Evolutionary conservation across 1,140 invertebrate species (phyloP), one percentile per base, ranked within the genome.

Genomic region (Hypothenemus hampei): DNA sequence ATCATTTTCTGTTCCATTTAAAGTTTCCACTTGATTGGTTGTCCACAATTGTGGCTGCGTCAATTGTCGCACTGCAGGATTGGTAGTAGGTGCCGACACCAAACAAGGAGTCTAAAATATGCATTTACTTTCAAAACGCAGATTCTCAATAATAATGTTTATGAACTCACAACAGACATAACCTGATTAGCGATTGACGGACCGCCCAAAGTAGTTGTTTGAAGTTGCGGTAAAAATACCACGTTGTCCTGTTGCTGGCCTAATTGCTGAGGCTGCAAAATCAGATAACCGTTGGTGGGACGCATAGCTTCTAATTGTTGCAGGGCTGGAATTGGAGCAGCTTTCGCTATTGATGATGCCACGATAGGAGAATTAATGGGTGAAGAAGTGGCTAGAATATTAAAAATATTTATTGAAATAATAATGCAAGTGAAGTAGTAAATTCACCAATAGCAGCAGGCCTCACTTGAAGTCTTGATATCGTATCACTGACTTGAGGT

Each of bases 191-290:
- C 24, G 8, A 57, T n/a, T 31, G 40, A 48, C 20, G 45, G 24
- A 20, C 26, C 24, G 7, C 31, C 49, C 35, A 59, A 60, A 22
- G 47, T 60, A 23, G 62, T 55, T 11, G 47, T 55, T 49, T 58
- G 58, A 53, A 60, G 59, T 8, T 57, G 57, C 8, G 63, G 61
- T 19, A 62, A 29, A 31, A 65, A 33, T 13, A 59, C 33, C 16
- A 58, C 8, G 21, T 47, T 57, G n/a, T 60, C 46, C 21, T 48
- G 46, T 26, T 35, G 46, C 13, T 36, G 35, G n/a, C n/a, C n/a
- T n/a, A n/a, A n/a, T n/a, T n/a, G n/a, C 1, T 29, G 47, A 15
- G 35, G 46, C 46, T 50, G 40, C 18, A 57, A 11, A 18, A 57
- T 50, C 13, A 57, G 26, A 29, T 51, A 50, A 16, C 48, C 43